Percentiles rank a stretch among this genome's conserved stretches.
phyloP scores from a whole-genome alignment of 2,113 vertebrate species.

The Heterotilapia buettikoferi region DNA sequence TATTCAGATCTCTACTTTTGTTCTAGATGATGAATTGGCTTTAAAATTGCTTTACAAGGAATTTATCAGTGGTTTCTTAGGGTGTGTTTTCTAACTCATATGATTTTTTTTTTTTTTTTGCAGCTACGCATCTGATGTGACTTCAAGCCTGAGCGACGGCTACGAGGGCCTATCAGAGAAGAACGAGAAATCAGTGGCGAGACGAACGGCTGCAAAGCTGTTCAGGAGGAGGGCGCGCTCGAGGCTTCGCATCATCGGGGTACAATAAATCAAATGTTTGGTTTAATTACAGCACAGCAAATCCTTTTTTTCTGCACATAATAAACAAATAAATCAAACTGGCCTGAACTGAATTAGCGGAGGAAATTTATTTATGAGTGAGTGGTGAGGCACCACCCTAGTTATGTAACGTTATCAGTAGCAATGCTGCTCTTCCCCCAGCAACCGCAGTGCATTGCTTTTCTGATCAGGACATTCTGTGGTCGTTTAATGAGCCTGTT shows the following conservation, averaged over 20 bases:
- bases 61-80: neutral
- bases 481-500: conserved; percentile 2
- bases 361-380: neutral
- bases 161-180: conserved; percentile 81
- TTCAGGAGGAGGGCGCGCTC: conserved; percentile 83
- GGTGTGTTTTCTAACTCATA: neutral
- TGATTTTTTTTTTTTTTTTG: neutral
- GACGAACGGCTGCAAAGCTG: conserved; percentile 74
- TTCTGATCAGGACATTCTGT: conserved; percentile 15
- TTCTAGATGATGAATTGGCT: neutral
- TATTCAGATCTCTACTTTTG: neutral
- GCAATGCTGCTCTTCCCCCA: neutral
- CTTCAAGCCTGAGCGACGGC: conserved; percentile 83
- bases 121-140: conserved; percentile 89
- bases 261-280: conserved; percentile 51
- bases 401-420: neutral
- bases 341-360: neutral
- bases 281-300: neutral
- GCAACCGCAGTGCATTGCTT: neutral
- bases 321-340: conserved; percentile 24
- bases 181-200: conserved; percentile 59
- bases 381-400: neutral
- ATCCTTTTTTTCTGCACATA: neutral
- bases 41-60: neutral
- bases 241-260: conserved; percentile 86